Percentiles rank a stretch among this genome's conserved stretches.
These are phyloP conservation scores for Varecia variegata DNA, from an alignment of 2,797 vertebrate genomes.

Conservation along the genomic window DNA sequence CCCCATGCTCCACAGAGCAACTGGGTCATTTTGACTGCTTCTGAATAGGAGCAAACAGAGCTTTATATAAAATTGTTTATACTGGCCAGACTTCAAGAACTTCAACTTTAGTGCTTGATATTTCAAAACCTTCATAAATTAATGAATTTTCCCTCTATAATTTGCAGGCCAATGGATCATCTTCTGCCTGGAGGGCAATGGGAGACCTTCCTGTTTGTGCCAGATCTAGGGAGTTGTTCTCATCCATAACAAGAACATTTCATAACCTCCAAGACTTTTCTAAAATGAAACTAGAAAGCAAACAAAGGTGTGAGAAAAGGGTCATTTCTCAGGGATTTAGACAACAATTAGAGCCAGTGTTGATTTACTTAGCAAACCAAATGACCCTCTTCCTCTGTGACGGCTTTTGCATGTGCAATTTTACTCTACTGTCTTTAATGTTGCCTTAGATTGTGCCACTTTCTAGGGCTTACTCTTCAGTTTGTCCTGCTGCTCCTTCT, in stretches of 20 bases:
- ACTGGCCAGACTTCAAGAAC: conserved; percentile 76
- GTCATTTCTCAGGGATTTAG: background rate
- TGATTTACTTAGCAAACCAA: background rate
- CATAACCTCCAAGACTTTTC: background rate
- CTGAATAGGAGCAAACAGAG: conserved; percentile 71
- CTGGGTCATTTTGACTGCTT: conserved; percentile 43
- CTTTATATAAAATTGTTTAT: conserved; percentile 78
- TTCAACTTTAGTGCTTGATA: conserved; percentile 77
- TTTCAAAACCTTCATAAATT: conserved; percentile 76
- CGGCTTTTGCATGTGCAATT: background rate
- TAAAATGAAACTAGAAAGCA: background rate
- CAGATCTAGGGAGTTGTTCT: background rate
- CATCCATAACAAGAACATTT: background rate
- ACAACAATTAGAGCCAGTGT: background rate
- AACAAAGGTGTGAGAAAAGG: background rate
- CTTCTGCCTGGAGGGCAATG: background rate
- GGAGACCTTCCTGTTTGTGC: background rate
- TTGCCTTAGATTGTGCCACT: background rate
- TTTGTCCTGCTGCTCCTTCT: background rate
- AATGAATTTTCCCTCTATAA: conserved; percentile 17
- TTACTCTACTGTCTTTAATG: background rate
- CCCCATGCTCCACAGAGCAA: background rate
- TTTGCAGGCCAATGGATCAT: background rate
- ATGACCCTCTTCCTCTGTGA: background rate
- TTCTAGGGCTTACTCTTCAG: background rate